Base-by-base conservation (phyloP, 2,888 invertebrate genomes). In the Drosophila affinis region DNA sequence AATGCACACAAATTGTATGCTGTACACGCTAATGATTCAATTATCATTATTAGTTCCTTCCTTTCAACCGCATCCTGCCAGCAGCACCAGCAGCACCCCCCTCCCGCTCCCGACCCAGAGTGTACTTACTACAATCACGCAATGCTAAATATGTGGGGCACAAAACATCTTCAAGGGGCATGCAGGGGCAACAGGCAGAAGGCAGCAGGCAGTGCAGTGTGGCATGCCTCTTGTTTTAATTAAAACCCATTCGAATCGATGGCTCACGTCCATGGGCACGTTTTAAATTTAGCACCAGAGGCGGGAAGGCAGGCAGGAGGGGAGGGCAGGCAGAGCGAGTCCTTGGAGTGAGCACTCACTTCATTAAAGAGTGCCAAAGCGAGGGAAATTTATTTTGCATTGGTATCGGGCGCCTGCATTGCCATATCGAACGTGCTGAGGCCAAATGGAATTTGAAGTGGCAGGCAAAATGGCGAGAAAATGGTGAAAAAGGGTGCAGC, bases 1-100 rank as follows among this genome's bases (percentile, higher is more conserved):
- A 85, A 74, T 84, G 82, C 76, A 80, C 70, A 72, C 76, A 83
- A 71, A 39, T 39, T 39, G 39, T 71, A 68, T 62, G 60, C 72
- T 62, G 69, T 72, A 75, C 75, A 67, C 76, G 87, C 85, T 84
- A 87, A 85, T 85, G 85, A 85, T 80, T 79, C 87, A 87, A 87
- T 85, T 85, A 85, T 85, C 68, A 71, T 75, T 81, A 87, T 85
- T 80, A 77, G 71, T 74, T 74, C 1, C 39, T 39, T n/a, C 14
- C 39, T 7, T n/a, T 3, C 39, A 32, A 3, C 21, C 21, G 21
- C 21, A 21, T 21, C 21, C 21, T 4, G 24, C 5, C 24, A 24
- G 0, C 3, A 4, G 0, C 24, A 24, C 24, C 24, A n/a, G n/a
- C n/a, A n/a, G n/a, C n/a, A n/a, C 0, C 9, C 29, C 3, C 10